phyloP scores from a whole-genome alignment of 2,113 vertebrate genomes.

The Daphoenositta chrysoptera region DNA sequence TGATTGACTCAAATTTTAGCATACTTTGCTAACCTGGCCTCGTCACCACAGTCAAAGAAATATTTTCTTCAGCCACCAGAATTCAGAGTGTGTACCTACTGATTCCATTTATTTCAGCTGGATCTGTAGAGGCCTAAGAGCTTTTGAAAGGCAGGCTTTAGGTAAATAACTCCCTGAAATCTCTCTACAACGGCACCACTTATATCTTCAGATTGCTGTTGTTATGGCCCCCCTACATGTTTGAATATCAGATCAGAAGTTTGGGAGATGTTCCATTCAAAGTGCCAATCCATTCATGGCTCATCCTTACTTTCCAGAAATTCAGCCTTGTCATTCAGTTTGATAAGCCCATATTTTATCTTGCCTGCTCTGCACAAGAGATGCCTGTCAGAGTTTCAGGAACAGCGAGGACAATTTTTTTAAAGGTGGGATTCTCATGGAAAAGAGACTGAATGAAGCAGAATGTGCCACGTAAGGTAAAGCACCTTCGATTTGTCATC shows the following conservation, averaged over 20 bases:
- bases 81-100: background rate
- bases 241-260: background rate
- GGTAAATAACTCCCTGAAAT: background rate
- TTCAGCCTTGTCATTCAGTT: background rate
- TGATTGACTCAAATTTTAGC: background rate
- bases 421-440: background rate
- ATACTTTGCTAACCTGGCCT: background rate
- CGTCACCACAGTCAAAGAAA: background rate
- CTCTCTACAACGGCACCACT: background rate
- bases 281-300: background rate
- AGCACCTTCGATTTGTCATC: background rate
- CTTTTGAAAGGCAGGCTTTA: background rate
- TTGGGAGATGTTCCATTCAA: background rate
- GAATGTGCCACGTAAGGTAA: background rate
- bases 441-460: background rate
- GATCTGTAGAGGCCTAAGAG: background rate
- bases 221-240: background rate
- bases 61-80: background rate
- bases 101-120: background rate
- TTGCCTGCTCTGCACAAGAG: background rate
- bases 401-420: background rate
- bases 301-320: background rate
- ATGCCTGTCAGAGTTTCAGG: background rate
- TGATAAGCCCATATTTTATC: background rate
- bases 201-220: background rate